A percentile compares a stretch with the other conserved stretches of the same genome.
Conservation (phyloP, 2,113 vertebrate genomes). For the Nannobrachium achirus region DNA sequence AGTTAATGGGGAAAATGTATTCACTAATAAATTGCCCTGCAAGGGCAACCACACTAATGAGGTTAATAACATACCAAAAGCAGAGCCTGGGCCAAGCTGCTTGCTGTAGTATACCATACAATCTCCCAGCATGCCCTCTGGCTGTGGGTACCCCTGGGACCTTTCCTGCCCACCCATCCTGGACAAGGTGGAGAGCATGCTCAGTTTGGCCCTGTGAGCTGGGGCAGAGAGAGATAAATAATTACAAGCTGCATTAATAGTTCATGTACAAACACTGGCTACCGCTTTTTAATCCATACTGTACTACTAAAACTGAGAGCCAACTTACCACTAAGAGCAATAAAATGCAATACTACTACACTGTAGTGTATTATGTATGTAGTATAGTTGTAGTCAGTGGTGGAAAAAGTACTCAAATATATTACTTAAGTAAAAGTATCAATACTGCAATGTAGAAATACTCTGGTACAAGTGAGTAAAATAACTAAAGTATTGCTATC, state of each 20-base stretch:
- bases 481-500: too few relatives aligned
- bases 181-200: conserved; percentile 89
- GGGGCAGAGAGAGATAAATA: conserved; percentile 22
- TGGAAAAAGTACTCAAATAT: too few relatives aligned
- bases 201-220: conserved; percentile 92
- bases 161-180: conserved; percentile 89
- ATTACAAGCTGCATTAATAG: background rate
- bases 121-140: conserved; percentile 90
- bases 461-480: too few relatives aligned
- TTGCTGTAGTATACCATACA: conserved; percentile 87
- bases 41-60: too few relatives aligned
- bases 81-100: conserved; percentile 86
- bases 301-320: background rate
- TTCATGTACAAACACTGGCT: background rate
- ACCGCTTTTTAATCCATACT: background rate
- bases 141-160: conserved; percentile 87
- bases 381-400: too few relatives aligned
- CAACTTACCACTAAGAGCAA: background rate
- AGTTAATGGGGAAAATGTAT: too few relatives aligned
- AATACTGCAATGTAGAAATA: too few relatives aligned
- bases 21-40: too few relatives aligned
- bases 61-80: conserved; percentile 83
- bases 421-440: too few relatives aligned
- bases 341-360: too few relatives aligned
- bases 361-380: too few relatives aligned